These are phyloP conservation scores for Brienomyrus longianalis DNA, from an alignment of 2,113 vertebrate species.

Conservation along the genomic window DNA sequence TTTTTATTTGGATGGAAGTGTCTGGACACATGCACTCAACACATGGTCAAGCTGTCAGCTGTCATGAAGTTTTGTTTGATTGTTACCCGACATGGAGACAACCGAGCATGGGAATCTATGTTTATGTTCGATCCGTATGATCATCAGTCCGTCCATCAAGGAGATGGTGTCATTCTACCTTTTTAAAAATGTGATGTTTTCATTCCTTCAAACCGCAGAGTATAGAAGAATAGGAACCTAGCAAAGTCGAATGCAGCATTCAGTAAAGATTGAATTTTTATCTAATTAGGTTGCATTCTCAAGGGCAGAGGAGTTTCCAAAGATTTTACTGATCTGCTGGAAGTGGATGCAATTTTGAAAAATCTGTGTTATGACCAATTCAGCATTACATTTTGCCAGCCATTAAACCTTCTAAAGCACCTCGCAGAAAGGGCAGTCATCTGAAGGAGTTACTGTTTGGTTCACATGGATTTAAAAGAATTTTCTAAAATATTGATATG, in stretches of 20 bases:
- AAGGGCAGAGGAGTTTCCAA: neutral
- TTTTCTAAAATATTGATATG: neutral
- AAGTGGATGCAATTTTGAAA: neutral
- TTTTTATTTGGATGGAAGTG: conserved; percentile 3
- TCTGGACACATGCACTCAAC: neutral
- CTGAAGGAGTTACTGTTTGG: neutral
- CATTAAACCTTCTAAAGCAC: neutral
- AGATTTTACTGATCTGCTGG: neutral
- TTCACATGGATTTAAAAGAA: neutral
- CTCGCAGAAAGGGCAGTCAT: neutral
- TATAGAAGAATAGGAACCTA: neutral
- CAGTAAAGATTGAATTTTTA: neutral
- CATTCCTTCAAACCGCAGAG: neutral
- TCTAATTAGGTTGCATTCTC: neutral
- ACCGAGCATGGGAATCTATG: neutral
- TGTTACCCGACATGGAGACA: neutral
- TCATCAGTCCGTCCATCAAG: neutral
- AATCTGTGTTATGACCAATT: neutral
- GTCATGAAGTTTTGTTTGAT: neutral
- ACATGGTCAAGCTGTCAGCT: neutral
- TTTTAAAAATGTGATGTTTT: neutral
- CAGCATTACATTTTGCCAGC: neutral
- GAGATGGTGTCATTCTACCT: neutral
- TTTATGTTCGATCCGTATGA: neutral
- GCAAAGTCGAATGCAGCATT: neutral